These are phyloP conservation scores for Acipenser transmontanus DNA, from an alignment of 2,797 vertebrate species.

Conservation along the genomic window DNA sequence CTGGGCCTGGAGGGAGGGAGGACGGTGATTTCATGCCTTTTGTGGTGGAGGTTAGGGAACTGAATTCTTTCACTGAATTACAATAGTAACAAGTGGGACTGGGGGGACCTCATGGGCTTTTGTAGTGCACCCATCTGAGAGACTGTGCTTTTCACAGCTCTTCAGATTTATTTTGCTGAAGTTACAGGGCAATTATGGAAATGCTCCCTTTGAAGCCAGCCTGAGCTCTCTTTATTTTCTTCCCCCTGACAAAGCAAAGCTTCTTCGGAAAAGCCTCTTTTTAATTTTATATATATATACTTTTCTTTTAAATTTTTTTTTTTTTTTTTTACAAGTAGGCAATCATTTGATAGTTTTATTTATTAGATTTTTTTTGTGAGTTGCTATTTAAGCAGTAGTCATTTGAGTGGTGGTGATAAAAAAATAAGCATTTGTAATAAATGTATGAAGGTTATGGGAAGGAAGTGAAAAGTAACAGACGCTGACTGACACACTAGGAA, in stretches of 20 bases:
- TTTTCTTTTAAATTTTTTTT: too few relatives aligned
- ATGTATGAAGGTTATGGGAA: too few relatives aligned
- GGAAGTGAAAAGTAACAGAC: too few relatives aligned
- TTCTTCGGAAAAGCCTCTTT: conserved; percentile 24
- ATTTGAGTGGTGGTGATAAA: too few relatives aligned
- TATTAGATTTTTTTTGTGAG: too few relatives aligned
- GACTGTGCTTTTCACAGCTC: conserved; percentile 76
- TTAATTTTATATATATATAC: too few relatives aligned
- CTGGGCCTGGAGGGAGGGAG: conserved; percentile 56
- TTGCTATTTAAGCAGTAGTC: too few relatives aligned
- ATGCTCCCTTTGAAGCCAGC: conserved; percentile 87
- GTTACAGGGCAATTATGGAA: conserved; percentile 99
- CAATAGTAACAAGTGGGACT: conserved; percentile 83
- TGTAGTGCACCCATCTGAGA: conserved; percentile 89
- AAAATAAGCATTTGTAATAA: too few relatives aligned
- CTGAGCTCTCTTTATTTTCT: conserved; percentile 72
- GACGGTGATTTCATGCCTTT: conserved; percentile 83
- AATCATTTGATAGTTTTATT: too few relatives aligned
- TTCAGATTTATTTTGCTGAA: conserved; percentile 84
- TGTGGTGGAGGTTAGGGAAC: conserved; percentile 74
- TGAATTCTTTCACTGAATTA: conserved; percentile 76
- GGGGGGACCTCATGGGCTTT: conserved; percentile 65
- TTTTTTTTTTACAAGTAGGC: too few relatives aligned
- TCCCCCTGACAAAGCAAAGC: conserved; percentile 67
- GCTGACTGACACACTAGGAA: too few relatives aligned